These are phyloP conservation scores for Zonitis immaculata DNA, from an alignment of 2,888 invertebrate species.

Conservation along the genomic window DNA sequence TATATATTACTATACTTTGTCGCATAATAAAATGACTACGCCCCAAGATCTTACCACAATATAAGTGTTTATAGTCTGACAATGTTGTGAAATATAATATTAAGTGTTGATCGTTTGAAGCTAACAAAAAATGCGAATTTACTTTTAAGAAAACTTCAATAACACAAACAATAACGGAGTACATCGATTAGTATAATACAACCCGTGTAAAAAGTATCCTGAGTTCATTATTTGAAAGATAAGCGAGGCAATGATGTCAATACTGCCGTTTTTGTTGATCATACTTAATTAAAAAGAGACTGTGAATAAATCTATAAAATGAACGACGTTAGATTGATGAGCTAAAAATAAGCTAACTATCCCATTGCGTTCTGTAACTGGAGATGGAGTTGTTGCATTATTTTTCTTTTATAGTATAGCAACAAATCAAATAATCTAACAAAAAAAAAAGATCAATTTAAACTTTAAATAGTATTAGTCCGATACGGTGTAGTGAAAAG, in stretches of 20 bases:
- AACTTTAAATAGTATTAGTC: background rate
- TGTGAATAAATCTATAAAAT: background rate
- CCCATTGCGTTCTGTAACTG: background rate
- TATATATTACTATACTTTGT: conserved; percentile 3
- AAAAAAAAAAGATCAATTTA: background rate
- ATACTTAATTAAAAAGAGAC: background rate
- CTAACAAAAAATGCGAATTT: too few relatives aligned
- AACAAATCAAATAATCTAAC: background rate
- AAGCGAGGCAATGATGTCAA: too few relatives aligned
- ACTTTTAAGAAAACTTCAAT: too few relatives aligned
- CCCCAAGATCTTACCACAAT: conserved; percentile 18
- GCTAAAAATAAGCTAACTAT: background rate
- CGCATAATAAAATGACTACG: conserved; percentile 20
- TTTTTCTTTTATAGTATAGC: background rate
- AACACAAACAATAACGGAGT: too few relatives aligned
- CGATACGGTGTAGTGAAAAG: background rate
- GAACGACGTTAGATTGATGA: background rate
- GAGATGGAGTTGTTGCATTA: background rate
- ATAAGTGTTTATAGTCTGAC: conserved; percentile 17
- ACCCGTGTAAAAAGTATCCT: too few relatives aligned
- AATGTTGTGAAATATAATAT: background rate
- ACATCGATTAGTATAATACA: too few relatives aligned
- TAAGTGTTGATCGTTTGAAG: too few relatives aligned
- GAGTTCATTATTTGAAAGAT: too few relatives aligned
- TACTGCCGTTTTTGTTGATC: too few relatives aligned